These are phyloP conservation scores for Bombus huntii DNA, from an alignment of 1,140 invertebrate genomes.

Conservation along the genomic window DNA sequence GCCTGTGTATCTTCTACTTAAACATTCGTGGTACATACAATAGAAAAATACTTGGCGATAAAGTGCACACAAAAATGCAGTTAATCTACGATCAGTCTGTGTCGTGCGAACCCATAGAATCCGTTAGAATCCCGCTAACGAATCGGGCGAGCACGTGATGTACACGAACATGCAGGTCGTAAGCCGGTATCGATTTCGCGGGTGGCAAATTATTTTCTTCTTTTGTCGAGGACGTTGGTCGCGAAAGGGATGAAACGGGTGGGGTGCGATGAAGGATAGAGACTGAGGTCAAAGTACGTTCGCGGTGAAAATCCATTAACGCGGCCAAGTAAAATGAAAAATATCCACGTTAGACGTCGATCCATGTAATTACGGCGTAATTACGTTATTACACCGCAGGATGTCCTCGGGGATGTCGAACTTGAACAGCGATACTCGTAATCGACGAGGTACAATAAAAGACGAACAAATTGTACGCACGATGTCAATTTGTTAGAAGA, in stretches of 20 bases:
- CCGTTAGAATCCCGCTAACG: neutral
- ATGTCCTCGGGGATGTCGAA: slow-evolving; percentile 5
- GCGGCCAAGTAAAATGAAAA: slow-evolving; percentile 21
- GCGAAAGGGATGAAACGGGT: neutral
- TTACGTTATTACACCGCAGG: slow-evolving; percentile 12
- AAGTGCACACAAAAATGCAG: neutral
- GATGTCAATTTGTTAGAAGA: neutral
- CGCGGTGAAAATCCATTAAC: slow-evolving; percentile 47
- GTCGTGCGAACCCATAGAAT: neutral
- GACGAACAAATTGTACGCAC: neutral
- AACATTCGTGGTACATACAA: neutral
- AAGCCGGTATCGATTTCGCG: slow-evolving; percentile 37
- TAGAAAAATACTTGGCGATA: neutral
- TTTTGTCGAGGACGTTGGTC: slow-evolving; percentile 47
- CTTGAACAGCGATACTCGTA: neutral
- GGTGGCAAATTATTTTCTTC: slow-evolving; percentile 50
- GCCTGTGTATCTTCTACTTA: too few species aligned
- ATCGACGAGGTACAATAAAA: neutral
- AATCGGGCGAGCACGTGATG: slow-evolving; percentile 29
- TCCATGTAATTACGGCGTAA: slow-evolving; percentile 21
- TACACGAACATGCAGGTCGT: slow-evolving; percentile 9
- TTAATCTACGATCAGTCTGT: slow-evolving; percentile 23
- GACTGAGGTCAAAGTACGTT: slow-evolving; percentile 46
- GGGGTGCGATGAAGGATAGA: neutral
- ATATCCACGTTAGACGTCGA: slow-evolving; percentile 18